Evolutionary conservation across 1,140 invertebrate species (phyloP), one percentile per base, ranked within the genome.

Genomic region (Chironomus tepperi): DNA sequence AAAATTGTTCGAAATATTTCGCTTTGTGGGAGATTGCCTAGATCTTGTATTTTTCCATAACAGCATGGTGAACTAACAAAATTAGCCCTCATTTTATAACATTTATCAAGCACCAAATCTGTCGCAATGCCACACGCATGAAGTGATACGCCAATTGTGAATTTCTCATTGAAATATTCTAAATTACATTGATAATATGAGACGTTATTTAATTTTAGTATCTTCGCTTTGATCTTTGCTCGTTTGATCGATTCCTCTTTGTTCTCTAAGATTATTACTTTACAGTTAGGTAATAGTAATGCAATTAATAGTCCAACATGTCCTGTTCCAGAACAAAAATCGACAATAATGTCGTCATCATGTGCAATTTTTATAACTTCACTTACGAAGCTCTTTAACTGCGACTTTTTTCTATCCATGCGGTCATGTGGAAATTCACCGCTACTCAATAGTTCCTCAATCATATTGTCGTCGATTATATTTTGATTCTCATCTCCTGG

Each of bases 41-140:
- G 87, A 82, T 94, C 84, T 78, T 91, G 89, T 64, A 98, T 86
- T 2, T 90, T 90, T 5, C 96, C 96, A 83, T 98, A 98, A 81
- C 96, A 98, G 81, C 97, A 98, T 1, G 96, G 96, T 82, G 94
- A 97, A 74, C 93, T 87, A 3, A 97, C 90, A 86, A 98, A 97
- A 75, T 89, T 86, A 0, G 95, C 95, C 73, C 87, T 85, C 15
- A 87, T 87, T 21, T 86, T 80, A 2, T 93, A 85, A 81, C 95
- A 98, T 77, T 91, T 91, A 76, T 94, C 87, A 73, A 98, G 84
- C 0, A 98, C 95, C 75, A 98, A 87, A 84, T 98, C 96, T 12
- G 94, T 97, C 3, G 95, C 95, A 10, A 95, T 90, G 15, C 96
- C 96, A 84, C 96, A 98, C 2, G 95, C 96, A 85, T 98, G 96